A percentile compares a stretch with the other conserved stretches of the same genome.
Conservation (phyloP, 2,888 invertebrate species). For the Gastrophysa polygoni region DNA sequence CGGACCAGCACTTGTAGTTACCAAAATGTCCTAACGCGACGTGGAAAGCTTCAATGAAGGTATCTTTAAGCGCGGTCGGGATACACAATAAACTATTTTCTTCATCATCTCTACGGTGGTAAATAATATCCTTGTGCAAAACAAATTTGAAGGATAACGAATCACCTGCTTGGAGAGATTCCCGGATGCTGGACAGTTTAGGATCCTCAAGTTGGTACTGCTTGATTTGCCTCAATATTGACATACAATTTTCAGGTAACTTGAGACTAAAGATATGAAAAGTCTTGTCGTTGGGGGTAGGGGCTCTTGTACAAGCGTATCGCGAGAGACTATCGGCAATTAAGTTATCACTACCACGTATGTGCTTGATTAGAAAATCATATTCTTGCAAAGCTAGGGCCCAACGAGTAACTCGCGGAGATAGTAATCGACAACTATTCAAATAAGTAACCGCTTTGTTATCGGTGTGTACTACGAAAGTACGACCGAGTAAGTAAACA, state of each 20-base stretch:
- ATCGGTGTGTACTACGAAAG: conserved; percentile 40
- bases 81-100: conserved; percentile 10
- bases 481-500: conserved; percentile 34
- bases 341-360: conserved; percentile 39
- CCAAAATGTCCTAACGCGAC: conserved; percentile 13
- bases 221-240: conserved; percentile 2
- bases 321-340: conserved; percentile 44
- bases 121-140: conserved; percentile 7
- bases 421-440: conserved; percentile 36
- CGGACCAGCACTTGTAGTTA: conserved; percentile 6
- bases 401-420: conserved; percentile 40
- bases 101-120: neutral
- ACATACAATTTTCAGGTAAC: neutral
- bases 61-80: neutral
- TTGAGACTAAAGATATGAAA: conserved; percentile 1
- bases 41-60: conserved; percentile 15
- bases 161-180: neutral
- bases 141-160: neutral
- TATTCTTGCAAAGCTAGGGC: conserved; percentile 39
- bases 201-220: conserved; percentile 2
- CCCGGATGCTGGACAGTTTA: conserved; percentile 7
- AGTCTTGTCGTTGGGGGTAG: conserved; percentile 17
- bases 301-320: conserved; percentile 23
- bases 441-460: conserved; percentile 41
- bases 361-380: conserved; percentile 34